Evolutionary conservation across 2,797 vertebrate species (phyloP), one percentile per base, ranked within the genome.

Genomic region (Xyrichtys novacula): DNA sequence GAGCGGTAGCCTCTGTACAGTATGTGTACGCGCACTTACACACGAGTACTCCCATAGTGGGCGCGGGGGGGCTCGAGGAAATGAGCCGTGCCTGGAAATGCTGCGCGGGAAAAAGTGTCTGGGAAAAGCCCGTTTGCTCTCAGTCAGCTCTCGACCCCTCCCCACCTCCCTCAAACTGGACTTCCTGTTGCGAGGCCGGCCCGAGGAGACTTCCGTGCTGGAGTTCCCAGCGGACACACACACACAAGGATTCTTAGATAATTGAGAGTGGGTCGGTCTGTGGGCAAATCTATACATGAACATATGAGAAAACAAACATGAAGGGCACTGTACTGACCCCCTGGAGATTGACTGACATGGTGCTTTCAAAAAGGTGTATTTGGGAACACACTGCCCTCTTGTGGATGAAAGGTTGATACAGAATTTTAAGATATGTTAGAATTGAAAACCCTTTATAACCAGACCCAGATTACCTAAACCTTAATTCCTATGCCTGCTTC

Each of bases 81-180:
- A 91, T 88, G 77, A 90, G 76, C 76, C 42, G 25, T 76, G 69
- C 78, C 78, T 78, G 85, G 83, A 91, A 93, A 90, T 84, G 84
- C 63, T 74, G 81, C 73, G 84, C 79, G 83, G 86, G 85, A 92
- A 90, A 92, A 88, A 81, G 49, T 70, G 71, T 76, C 78, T 90
- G 90, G 85, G 86, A 88, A 88, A 87, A 82, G 74, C 78, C 81
- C 53, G 19, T 65, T 58, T 19, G 40, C 39, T 59, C 67, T 68
- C 39, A 54, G 76, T 84, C 77, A 77, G 72, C 80, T 79, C 32
- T 2, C 56, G 32, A 70, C 83, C 79, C 72, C 83, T 74, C 84
- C 80, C 70, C 70, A 44, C 2, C 72, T 50, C 46, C 61, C 38
- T 68, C 42, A 65, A 80, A 83, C 63, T 82, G 62, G 71, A 88